Evolutionary conservation across 2,888 invertebrate genomes (phyloP).

Genomic region (Coenonympha arcania): DNA sequence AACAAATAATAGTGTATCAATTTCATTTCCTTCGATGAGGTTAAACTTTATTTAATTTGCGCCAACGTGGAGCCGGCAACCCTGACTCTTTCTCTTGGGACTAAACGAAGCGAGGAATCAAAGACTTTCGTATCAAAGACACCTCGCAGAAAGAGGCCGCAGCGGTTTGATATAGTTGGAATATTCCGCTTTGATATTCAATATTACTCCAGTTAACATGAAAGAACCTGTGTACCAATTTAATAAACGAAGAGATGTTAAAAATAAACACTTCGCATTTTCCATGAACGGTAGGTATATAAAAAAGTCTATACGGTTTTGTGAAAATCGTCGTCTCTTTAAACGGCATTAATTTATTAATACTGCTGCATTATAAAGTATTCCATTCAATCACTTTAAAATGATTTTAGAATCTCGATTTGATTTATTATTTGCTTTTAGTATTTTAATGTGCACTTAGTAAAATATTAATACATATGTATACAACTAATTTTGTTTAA

Average conservation of each 20-base stretch:
- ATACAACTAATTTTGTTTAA: no score
- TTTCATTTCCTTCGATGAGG: background rate
- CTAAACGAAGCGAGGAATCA: slow-evolving; percentile 20
- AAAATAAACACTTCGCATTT: slow-evolving; percentile 5
- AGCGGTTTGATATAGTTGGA: slow-evolving; percentile 21
- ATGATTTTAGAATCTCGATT: background rate
- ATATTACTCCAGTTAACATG: slow-evolving; percentile 24
- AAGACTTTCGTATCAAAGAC: slow-evolving; percentile 27
- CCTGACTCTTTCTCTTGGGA: slow-evolving; percentile 21
- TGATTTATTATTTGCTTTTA: background rate
- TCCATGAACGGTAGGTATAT: background rate
- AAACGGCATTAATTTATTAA: slow-evolving; percentile 10
- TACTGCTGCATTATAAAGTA: slow-evolving; percentile 3
- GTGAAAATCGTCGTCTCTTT: background rate
- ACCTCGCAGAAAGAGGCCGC: slow-evolving; percentile 21
- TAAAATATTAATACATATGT: no score
- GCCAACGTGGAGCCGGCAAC: slow-evolving; percentile 10
- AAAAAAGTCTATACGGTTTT: slow-evolving; percentile 9
- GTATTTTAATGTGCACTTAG: slow-evolving; percentile 1
- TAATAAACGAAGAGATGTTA: slow-evolving; percentile 20
- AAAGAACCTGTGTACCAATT: slow-evolving; percentile 21
- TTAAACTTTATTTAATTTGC: slow-evolving; percentile 4
- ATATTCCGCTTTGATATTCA: slow-evolving; percentile 25
- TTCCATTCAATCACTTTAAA: background rate
- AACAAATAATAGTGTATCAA: background rate